Evolutionary conservation across 2,888 invertebrate genomes (phyloP).

Genomic region (Pristionchus entomophagus): DNA sequence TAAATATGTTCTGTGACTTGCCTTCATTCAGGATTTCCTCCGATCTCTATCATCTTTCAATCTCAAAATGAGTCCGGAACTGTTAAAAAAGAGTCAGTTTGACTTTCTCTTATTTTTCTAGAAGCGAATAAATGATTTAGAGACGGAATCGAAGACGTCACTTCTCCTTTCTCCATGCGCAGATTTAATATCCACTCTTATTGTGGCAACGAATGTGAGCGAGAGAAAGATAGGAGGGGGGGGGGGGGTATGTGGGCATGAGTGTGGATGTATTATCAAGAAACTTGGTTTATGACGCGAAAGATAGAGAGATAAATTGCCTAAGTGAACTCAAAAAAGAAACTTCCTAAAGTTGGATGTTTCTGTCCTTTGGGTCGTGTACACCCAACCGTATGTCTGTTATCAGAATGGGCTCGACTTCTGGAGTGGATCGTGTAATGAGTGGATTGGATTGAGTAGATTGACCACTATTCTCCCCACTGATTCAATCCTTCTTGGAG

Average conservation of each 20-base stretch:
- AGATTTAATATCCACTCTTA: not conserved
- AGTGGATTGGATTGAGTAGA: not conserved
- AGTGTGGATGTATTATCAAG: too few relatives aligned
- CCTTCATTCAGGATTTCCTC: not conserved
- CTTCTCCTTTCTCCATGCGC: not conserved
- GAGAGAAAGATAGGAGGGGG: not conserved
- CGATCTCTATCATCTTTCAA: not conserved
- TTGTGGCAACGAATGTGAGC: not conserved
- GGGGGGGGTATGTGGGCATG: too few relatives aligned
- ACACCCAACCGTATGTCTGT: too few relatives aligned
- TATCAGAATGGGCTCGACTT: constrained; percentile 9
- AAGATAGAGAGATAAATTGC: too few relatives aligned
- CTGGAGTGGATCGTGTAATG: not conserved
- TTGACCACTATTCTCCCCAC: not conserved
- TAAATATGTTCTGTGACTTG: not conserved
- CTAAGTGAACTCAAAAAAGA: too few relatives aligned
- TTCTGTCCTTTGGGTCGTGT: not conserved
- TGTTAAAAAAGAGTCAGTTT: not conserved
- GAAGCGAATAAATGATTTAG: not conserved
- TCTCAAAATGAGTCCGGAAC: not conserved
- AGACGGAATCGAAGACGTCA: not conserved
- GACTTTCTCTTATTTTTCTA: not conserved
- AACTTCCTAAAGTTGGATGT: too few relatives aligned
- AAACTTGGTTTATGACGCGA: too few relatives aligned
- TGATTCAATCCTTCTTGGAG: not conserved